Conservation (phyloP, 2,888 invertebrate genomes). For the Agrotis clavis region DNA sequence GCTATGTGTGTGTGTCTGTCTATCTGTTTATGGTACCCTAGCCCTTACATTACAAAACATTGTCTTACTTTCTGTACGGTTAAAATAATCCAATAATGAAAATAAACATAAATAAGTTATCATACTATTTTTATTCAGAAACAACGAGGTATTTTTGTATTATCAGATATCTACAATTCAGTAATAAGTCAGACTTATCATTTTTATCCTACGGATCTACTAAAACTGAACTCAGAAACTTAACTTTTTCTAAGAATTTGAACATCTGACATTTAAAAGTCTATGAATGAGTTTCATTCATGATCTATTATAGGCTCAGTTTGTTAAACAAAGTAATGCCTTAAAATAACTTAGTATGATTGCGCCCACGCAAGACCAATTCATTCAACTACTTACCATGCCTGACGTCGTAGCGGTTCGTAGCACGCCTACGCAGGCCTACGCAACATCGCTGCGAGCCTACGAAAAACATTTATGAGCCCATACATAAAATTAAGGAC, state of each 20-base stretch:
- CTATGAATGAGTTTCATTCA: background rate
- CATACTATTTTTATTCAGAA: background rate
- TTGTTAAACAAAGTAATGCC: too few relatives aligned
- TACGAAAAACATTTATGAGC: constrained; percentile 14
- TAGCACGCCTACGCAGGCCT: constrained; percentile 40
- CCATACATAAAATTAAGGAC: constrained; percentile 23
- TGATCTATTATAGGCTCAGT: background rate
- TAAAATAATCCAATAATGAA: background rate
- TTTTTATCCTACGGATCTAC: too few relatives aligned
- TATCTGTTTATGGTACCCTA: too few relatives aligned
- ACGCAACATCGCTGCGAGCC: constrained; percentile 11
- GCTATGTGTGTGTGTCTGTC: too few relatives aligned
- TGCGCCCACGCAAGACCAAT: constrained; percentile 21
- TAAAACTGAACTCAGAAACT: too few relatives aligned
- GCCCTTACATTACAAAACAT: background rate
- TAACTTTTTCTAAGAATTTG: too few relatives aligned
- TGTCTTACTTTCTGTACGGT: background rate
- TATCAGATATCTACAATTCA: background rate
- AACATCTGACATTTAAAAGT: too few relatives aligned
- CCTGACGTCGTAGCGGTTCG: constrained; percentile 30
- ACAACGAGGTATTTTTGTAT: background rate
- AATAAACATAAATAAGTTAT: background rate
- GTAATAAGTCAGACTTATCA: too few relatives aligned
- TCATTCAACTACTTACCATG: constrained; percentile 11
- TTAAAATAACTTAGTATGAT: constrained; percentile 5